These are phyloP conservation scores for Andrena camellia DNA, from an alignment of 2,888 invertebrate genomes.

Conservation along the genomic window DNA sequence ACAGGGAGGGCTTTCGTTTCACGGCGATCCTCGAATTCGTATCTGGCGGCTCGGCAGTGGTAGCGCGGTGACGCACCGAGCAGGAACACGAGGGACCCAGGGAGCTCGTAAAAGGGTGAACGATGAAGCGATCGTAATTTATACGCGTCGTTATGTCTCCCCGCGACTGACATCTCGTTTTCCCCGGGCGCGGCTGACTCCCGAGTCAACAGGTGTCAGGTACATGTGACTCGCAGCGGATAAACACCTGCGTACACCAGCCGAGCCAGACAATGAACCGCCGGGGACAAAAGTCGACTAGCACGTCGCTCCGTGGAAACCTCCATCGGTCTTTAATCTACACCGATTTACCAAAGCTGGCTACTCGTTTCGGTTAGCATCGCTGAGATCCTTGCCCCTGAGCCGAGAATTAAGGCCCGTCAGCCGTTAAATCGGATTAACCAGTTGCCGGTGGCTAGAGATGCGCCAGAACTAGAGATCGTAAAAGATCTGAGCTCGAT, in stretches of 20 bases:
- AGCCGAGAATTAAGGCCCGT: too few relatives aligned
- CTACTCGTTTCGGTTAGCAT: too few relatives aligned
- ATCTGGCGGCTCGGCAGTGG: not conserved
- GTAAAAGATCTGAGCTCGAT: too few relatives aligned
- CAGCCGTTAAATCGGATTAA: not conserved
- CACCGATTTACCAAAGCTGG: too few relatives aligned
- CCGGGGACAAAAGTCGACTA: slow-evolving; percentile 6
- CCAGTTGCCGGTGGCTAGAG: not conserved
- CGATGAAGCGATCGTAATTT: slow-evolving; percentile 57
- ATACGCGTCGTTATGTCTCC: slow-evolving; percentile 54
- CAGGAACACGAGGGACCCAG: slow-evolving; percentile 13
- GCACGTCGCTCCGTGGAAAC: not conserved
- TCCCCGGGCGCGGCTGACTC: slow-evolving; percentile 38
- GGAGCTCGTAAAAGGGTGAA: slow-evolving; percentile 52
- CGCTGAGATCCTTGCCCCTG: too few relatives aligned
- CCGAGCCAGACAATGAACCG: slow-evolving; percentile 27
- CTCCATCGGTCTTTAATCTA: too few relatives aligned
- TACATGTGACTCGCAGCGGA: slow-evolving; percentile 32
- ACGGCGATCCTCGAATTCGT: slow-evolving; percentile 1
- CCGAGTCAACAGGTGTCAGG: slow-evolving; percentile 69
- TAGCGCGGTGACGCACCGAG: not conserved
- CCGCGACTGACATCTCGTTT: slow-evolving; percentile 55
- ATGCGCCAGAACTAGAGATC: not conserved
- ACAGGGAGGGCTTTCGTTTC: not conserved
- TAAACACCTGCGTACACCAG: slow-evolving; percentile 43